phyloP scores from a whole-genome alignment of 2,113 vertebrate species.

The Hemiprocne comata region DNA sequence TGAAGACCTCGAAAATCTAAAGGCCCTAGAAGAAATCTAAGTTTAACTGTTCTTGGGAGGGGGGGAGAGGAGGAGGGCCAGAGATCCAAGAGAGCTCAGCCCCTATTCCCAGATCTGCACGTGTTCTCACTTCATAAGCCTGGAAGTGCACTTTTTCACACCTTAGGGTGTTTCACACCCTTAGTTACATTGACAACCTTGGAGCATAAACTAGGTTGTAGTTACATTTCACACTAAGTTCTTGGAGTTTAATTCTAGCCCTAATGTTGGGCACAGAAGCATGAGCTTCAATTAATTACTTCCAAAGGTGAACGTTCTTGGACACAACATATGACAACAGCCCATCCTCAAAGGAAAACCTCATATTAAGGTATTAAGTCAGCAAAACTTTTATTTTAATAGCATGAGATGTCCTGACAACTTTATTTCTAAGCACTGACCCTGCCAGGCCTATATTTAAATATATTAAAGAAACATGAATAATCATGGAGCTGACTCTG shows the following conservation, averaged over 20 bases:
- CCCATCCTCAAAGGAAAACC: neutral
- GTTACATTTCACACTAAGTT: neutral
- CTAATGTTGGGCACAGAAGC: neutral
- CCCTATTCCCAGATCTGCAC: rapidly evolving
- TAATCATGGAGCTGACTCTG: neutral
- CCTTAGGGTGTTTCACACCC: neutral
- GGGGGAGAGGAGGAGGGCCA: rapidly evolving
- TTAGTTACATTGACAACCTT: too few relatives aligned
- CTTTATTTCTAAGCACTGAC: neutral
- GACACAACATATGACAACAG: neutral
- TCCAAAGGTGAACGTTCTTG: neutral
- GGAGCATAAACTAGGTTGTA: neutral
- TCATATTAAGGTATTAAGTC: neutral
- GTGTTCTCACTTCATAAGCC: neutral
- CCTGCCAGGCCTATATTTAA: neutral
- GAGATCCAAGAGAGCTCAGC: neutral
- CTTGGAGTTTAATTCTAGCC: neutral
- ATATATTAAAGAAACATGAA: neutral
- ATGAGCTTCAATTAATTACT: neutral
- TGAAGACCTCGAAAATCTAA: neutral
- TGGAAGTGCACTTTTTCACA: neutral
- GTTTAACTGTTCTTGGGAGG: neutral
- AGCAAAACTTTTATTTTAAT: neutral
- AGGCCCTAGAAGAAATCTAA: rapidly evolving
- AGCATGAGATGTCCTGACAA: neutral